Base-by-base conservation (phyloP, 2,888 invertebrate species). In the Pollenia angustigena region DNA sequence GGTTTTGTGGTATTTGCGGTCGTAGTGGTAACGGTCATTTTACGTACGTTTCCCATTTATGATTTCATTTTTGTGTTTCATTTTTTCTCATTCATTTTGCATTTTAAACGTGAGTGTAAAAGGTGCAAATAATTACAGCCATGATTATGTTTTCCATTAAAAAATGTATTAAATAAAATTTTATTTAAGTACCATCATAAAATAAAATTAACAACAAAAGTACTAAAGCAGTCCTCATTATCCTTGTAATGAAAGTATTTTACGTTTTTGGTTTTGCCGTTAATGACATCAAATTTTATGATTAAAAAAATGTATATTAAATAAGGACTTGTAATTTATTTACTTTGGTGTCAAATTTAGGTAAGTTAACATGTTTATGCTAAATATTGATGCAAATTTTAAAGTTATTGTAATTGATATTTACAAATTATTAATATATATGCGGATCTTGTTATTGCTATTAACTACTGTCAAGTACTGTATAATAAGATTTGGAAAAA, bases 1-100 rank as follows among this genome's bases (percentile, higher is more conserved):
- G 87, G 84, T 84, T 87, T 84, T 87, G 84, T 84, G 87, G 87
- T 78, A n/a, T 54, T 54, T 84, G 83, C 76, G 87, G 87, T 84
- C 48, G 78, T 54, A 87, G 83, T 81, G 84, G 87, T 84, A 81
- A 78, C 83, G 87, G 87, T 84, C 83, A 87, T 62, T 87, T 84
- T 87, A 56, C 76, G 84, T 86, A 72, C 83, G 56, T 81, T 81
- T 78, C 54, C 79, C 78, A 68, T 72, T 66, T 85, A 71, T 71
- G 85, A 74, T 74, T 79, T 74, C 42, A 64, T 23, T 23, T 62
- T 69, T 66, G n/a, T 23, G 46, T 50, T 66, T 44, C 11, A 42
- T 14, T 75, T 68, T 69, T 32, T 32, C 32, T 6, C 32, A 32
- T 66, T 64, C 50, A 44, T 32, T 75, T 72, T 42, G 42, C 50